A percentile compares a stretch with the other conserved stretches of the same genome.
Conservation (phyloP, 2,888 invertebrate species). For the Eubasilissa splendida region DNA sequence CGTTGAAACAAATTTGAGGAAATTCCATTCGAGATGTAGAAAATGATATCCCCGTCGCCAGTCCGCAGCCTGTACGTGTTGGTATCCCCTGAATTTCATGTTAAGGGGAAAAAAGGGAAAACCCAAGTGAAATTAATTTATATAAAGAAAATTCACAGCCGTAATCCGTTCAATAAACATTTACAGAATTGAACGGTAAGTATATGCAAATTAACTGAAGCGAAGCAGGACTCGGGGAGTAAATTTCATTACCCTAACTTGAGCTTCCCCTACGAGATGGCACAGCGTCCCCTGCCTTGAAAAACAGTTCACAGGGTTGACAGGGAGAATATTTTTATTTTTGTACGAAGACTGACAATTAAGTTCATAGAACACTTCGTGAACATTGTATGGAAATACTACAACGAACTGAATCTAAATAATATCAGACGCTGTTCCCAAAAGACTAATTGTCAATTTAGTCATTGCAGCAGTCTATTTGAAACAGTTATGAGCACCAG, state of each 20-base stretch:
- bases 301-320: constrained; percentile 17
- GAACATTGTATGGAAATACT: too few relatives aligned
- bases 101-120: not conserved
- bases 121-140: constrained; percentile 34
- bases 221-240: constrained; percentile 41
- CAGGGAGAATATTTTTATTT: not conserved
- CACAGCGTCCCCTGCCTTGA: constrained; percentile 15
- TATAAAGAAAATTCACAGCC: constrained; percentile 35
- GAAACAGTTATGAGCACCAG: too few relatives aligned
- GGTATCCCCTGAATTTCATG: constrained; percentile 1
- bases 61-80: constrained; percentile 12
- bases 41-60: constrained; percentile 11
- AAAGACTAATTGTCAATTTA: too few relatives aligned
- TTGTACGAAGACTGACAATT: not conserved
- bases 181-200: constrained; percentile 50
- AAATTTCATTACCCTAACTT: constrained; percentile 48
- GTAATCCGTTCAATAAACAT: constrained; percentile 46
- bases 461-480: too few relatives aligned
- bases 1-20: not conserved
- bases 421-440: too few relatives aligned
- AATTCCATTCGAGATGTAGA: constrained; percentile 2
- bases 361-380: too few relatives aligned
- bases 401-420: too few relatives aligned
- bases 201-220: constrained; percentile 49
- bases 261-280: constrained; percentile 10